Evolutionary conservation across 1,140 invertebrate species (phyloP), one percentile per base, ranked within the genome.

Genomic region (Aplysia californica): DNA sequence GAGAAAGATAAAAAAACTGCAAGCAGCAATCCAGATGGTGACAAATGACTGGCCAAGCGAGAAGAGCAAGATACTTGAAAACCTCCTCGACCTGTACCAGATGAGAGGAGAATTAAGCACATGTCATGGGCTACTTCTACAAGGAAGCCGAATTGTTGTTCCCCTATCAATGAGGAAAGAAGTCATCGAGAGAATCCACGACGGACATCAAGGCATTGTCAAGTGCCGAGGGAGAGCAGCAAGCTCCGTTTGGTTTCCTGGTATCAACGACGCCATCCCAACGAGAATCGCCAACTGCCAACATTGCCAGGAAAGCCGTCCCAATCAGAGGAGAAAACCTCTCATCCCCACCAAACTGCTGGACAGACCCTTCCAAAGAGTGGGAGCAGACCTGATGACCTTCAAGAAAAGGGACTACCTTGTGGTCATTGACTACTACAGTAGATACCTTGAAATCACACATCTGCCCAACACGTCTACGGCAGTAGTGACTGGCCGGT

Each of bases 111-210:
- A n/a, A n/a, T n/a, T n/a, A n/a, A n/a, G n/a, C n/a, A n/a, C n/a
- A n/a, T n/a, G n/a, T n/a, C n/a, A 69, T 33, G 67, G 67, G 3
- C n/a, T 41, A 38, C 5, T 69, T 44, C n/a, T 69, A 50, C 29
- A 36, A 71, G 58, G 10, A 39, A 18, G 61, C 35, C 78, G 81
- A 76, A 58, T 88, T 39, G 65, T 87, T 23, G 79, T 87, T 69
- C 84, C 86, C 18, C 70, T 26, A 41, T 31, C 15, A 20, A 61
- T 83, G 39, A 81, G 86, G 71, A 20, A 38, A 10, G 76, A 85
- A 23, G 84, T 89, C 64, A 58, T 88, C 15, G 73, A 84, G 56
- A 39, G 69, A 50, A 77, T 86, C 33, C 86, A 88, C 79, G 76
- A 81, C 68, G 72, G 77, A 61, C 87, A 88, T 79, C 80, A 81